Evolutionary conservation across 2,888 invertebrate species (phyloP).

Genomic region (Papilio gigon): DNA sequence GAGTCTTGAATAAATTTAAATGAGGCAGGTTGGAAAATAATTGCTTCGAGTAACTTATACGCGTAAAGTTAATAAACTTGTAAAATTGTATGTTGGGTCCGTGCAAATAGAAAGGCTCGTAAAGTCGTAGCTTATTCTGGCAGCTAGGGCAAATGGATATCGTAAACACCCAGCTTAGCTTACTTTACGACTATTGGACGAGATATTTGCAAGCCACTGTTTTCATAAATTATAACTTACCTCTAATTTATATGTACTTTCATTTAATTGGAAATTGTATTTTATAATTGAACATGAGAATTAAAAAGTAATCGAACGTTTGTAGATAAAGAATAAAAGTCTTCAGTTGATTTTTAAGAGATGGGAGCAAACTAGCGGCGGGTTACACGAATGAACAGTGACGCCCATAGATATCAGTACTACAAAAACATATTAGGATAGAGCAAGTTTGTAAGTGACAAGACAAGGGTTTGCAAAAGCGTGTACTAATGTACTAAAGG

Average conservation of each 20-base stretch:
- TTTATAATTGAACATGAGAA: not conserved
- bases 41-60: not conserved
- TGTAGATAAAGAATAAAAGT: not conserved
- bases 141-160: constrained; percentile 27
- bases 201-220: constrained; percentile 27
- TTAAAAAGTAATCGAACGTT: not conserved
- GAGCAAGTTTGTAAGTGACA: too few relatives aligned
- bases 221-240: constrained; percentile 5
- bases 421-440: too few relatives aligned
- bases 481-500: too few relatives aligned
- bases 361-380: too few relatives aligned
- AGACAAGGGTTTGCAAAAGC: too few relatives aligned
- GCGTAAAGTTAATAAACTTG: constrained; percentile 2
- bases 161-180: constrained; percentile 41
- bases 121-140: constrained; percentile 49
- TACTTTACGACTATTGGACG: constrained; percentile 47
- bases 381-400: too few relatives aligned
- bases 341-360: too few relatives aligned
- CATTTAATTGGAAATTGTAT: not conserved
- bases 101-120: constrained; percentile 48
- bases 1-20: not conserved
- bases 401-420: too few relatives aligned
- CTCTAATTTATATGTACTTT: constrained; percentile 1
- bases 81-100: constrained; percentile 25
- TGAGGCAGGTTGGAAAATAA: not conserved